A percentile compares a stretch with the other conserved stretches of the same genome.
These are phyloP conservation scores for Myotis pilosus DNA, from an alignment of 2,797 vertebrate species.

Conservation along the genomic window DNA sequence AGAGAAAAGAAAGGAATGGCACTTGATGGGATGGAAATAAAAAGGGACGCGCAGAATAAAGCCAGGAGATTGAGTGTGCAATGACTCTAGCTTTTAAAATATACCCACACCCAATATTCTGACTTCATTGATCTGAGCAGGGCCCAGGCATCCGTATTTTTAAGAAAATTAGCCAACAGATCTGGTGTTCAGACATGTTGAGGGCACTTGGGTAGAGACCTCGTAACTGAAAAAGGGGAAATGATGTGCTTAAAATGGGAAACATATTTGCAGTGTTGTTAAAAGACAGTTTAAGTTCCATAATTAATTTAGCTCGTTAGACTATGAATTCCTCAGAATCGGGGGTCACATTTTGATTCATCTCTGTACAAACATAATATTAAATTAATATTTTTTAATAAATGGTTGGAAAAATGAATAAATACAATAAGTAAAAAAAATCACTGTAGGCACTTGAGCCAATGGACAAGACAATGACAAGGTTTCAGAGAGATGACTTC, in stretches of 20 bases:
- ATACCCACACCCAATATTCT: background rate
- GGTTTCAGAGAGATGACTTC: background rate
- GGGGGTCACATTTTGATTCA: background rate
- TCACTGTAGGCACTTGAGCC: background rate
- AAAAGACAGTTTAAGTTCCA: background rate
- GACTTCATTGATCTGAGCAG: background rate
- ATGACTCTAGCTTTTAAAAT: background rate
- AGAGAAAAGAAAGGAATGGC: background rate
- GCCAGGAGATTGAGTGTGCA: background rate
- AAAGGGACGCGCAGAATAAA: background rate
- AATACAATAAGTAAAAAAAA: background rate
- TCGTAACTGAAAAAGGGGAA: background rate
- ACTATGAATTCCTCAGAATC: constrained; percentile 3
- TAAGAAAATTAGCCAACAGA: background rate
- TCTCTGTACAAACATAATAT: background rate
- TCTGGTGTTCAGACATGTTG: background rate
- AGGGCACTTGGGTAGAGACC: background rate
- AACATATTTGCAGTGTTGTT: background rate
- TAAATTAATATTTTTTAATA: constrained; percentile 1
- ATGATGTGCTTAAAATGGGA: background rate
- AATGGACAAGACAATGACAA: background rate
- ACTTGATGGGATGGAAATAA: background rate
- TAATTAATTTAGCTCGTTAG: background rate
- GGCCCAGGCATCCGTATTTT: background rate
- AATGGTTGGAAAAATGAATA: background rate